A percentile compares a stretch with the other conserved stretches of the same genome.
These are phyloP conservation scores for Lysandra coridon DNA, from an alignment of 2,888 invertebrate genomes.

Conservation along the genomic window DNA sequence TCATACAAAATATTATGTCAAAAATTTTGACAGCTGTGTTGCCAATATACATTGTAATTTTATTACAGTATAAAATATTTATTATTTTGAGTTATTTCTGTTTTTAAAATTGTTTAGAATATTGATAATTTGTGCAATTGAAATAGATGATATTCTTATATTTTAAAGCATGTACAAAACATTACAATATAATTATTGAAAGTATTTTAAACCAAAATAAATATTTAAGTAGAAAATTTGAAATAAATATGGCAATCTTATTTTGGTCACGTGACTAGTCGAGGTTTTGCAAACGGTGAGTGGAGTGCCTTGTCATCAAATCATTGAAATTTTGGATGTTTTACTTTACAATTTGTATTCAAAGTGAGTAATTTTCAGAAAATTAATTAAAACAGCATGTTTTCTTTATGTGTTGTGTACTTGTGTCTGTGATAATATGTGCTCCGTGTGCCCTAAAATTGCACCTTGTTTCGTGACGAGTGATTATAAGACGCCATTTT, in stretches of 20 bases:
- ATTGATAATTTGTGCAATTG: too few species aligned
- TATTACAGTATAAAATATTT: too few species aligned
- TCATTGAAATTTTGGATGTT: slow-evolving; percentile 79
- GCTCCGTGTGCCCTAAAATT: slow-evolving; percentile 71
- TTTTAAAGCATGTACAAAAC: too few species aligned
- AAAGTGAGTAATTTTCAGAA: slow-evolving; percentile 75
- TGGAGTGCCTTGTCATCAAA: slow-evolving; percentile 82
- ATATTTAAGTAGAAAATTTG: not conserved
- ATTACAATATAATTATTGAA: too few species aligned
- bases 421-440: slow-evolving; percentile 62
- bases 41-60: too few species aligned
- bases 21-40: too few species aligned
- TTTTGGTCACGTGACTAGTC: slow-evolving; percentile 55
- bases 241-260: slow-evolving; percentile 43
- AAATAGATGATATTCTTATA: too few species aligned
- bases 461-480: slow-evolving; percentile 80
- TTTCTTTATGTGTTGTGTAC: slow-evolving; percentile 57
- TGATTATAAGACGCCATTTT: slow-evolving; percentile 81
- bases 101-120: too few species aligned
- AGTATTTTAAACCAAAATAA: not conserved
- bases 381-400: slow-evolving; percentile 59
- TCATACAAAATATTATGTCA: too few species aligned
- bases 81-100: too few species aligned
- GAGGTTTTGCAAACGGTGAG: slow-evolving; percentile 81
- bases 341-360: slow-evolving; percentile 80